These are phyloP conservation scores for Tiliacea citrago DNA, from an alignment of 2,888 invertebrate species.

Conservation along the genomic window DNA sequence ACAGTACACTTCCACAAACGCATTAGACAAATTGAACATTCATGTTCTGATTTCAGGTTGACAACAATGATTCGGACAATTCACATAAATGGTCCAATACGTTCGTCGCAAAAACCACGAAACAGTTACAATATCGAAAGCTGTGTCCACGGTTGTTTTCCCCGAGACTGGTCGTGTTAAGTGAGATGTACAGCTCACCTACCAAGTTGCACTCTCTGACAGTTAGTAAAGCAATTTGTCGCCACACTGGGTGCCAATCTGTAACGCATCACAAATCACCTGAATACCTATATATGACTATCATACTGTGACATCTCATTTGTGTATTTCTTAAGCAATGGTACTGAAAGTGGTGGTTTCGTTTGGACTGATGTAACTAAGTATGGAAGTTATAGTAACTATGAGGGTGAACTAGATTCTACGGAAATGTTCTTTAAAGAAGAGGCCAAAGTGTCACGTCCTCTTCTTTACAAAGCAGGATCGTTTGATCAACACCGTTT, in stretches of 20 bases:
- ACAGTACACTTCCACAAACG: too few species aligned
- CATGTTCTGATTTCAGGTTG: neutral
- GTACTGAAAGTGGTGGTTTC: slow-evolving; percentile 20
- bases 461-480: too few species aligned
- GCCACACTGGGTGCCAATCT: slow-evolving; percentile 64
- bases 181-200: slow-evolving; percentile 55
- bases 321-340: slow-evolving; percentile 43
- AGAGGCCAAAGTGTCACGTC: too few species aligned
- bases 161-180: slow-evolving; percentile 51
- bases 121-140: slow-evolving; percentile 54
- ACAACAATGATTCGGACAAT: neutral
- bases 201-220: slow-evolving; percentile 59
- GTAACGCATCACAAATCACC: slow-evolving; percentile 57
- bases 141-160: slow-evolving; percentile 49
- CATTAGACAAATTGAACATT: neutral
- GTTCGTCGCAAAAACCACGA: slow-evolving; percentile 1
- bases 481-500: too few species aligned
- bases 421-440: too few species aligned
- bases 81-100: neutral
- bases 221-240: slow-evolving; percentile 64
- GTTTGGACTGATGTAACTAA: slow-evolving; percentile 18
- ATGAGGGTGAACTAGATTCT: too few species aligned
- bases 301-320: slow-evolving; percentile 56
- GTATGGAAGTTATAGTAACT: neutral
- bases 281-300: slow-evolving; percentile 62